Base-by-base conservation (phyloP, 1,140 invertebrate species). In the Drosophila erecta region DNA sequence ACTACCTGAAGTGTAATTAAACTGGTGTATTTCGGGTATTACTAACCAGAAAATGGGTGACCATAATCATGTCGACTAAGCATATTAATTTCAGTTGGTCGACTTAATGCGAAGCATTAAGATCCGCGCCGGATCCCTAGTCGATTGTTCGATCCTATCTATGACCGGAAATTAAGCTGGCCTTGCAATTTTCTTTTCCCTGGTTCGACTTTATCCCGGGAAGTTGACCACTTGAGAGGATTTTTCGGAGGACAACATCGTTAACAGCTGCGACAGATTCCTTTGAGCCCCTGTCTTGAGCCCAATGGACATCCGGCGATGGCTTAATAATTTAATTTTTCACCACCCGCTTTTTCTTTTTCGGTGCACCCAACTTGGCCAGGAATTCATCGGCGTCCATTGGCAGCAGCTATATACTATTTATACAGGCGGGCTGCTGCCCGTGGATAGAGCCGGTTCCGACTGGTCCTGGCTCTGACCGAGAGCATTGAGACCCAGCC, bases 311-410 rank as follows among this genome's bases (percentile, higher is more conserved):
- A 74, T 89, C 84, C 84, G 84, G 84, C 84, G 79, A 78, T 84
- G 79, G 77, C 89, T 87, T 84, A 89, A 89, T 89, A 89, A 89
- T 89, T 89, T 89, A 84, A 84, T 89, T 85, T 80, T 80, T 62
- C 53, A 30, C 59, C 57, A 72, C 41, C 60, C 44, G 47, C 46
- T 58, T 58, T 53, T 46, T 47, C 44, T 41, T 60, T 72, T 56
- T 72, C 33, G 49, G n/a, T 24, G 62, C 59, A 75, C 64, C 40
- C 57, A 46, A 59, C 61, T 44, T 41, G 20, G 62, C 40, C 54
- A 20, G 30, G 55, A 70, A 50, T 59, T 54, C 51, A 40, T 54
- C 49, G 54, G 59, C 43, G 44, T 79, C 47, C 61, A 49, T 58
- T 30, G 66, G 72, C 47, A 44, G 62, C 44, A 40, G 56, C 11